Evolutionary conservation across 2,113 vertebrate genomes (phyloP).

Genomic region (Nannobrachium achirus): DNA sequence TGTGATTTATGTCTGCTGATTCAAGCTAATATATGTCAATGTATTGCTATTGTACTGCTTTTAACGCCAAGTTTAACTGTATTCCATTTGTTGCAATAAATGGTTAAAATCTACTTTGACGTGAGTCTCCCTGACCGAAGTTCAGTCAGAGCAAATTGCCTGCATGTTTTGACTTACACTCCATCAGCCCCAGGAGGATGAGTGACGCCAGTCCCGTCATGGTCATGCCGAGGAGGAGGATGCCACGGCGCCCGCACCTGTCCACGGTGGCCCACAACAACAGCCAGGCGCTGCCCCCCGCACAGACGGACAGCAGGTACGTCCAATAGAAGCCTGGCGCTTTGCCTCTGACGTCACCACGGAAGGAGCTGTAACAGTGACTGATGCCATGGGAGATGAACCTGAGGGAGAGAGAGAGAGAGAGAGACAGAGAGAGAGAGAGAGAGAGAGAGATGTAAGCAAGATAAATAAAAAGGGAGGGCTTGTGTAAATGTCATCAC

Average conservation of each 20-base stretch:
- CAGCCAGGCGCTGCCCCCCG: constrained; percentile 85
- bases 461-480: too few relatives aligned
- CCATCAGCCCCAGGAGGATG: constrained; percentile 87
- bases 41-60: too few relatives aligned
- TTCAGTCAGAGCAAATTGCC: too few relatives aligned
- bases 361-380: constrained; percentile 89
- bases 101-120: too few relatives aligned
- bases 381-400: constrained; percentile 90
- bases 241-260: constrained; percentile 87
- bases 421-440: not conserved
- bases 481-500: too few relatives aligned
- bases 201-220: constrained; percentile 87
- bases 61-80: too few relatives aligned
- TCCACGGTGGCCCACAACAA: constrained; percentile 85
- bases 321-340: constrained; percentile 86
- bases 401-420: constrained; percentile 59
- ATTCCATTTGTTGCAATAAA: too few relatives aligned
- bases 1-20: too few relatives aligned
- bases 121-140: too few relatives aligned
- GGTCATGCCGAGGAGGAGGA: constrained; percentile 87
- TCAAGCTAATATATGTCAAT: too few relatives aligned
- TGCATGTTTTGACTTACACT: constrained; percentile 79
- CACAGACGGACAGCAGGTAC: constrained; percentile 86
- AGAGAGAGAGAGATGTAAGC: constrained; percentile 11
- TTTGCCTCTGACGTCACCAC: constrained; percentile 79